phyloP scores from a whole-genome alignment of 2,113 vertebrate species.

The Chauna torquata region DNA sequence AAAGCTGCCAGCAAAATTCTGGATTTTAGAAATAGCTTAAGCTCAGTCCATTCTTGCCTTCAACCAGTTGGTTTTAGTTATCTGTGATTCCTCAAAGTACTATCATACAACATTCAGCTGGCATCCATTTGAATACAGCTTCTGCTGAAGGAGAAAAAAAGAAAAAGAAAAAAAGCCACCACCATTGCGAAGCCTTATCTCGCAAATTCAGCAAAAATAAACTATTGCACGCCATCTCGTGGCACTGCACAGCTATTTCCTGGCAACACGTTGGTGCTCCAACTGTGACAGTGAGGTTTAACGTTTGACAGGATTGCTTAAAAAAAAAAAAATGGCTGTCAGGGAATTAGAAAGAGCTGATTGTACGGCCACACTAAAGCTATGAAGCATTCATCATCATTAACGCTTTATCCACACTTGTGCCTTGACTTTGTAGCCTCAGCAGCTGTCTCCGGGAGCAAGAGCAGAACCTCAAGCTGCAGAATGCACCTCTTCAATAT shows the following conservation, averaged over 20 bases:
- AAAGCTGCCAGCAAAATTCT: neutral
- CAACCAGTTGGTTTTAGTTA: neutral
- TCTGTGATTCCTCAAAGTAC: neutral
- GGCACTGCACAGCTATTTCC: neutral
- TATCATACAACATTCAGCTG: neutral
- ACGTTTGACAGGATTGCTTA: neutral
- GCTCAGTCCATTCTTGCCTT: neutral
- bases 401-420: neutral
- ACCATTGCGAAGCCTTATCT: fast-evolving
- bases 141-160: neutral
- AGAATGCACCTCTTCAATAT: neutral
- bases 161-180: neutral
- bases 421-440: neutral
- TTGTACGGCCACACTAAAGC: fast-evolving
- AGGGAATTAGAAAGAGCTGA: neutral
- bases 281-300: fast-evolving
- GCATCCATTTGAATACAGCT: neutral
- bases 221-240: slow-evolving; percentile 8
- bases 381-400: fast-evolving
- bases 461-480: neutral
- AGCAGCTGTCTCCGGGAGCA: neutral
- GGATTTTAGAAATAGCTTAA: neutral
- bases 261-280: neutral
- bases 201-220: neutral
- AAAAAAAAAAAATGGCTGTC: neutral